These are phyloP conservation scores for Chionoecetes opilio DNA, from an alignment of 1,140 invertebrate species.

Conservation along the genomic window DNA sequence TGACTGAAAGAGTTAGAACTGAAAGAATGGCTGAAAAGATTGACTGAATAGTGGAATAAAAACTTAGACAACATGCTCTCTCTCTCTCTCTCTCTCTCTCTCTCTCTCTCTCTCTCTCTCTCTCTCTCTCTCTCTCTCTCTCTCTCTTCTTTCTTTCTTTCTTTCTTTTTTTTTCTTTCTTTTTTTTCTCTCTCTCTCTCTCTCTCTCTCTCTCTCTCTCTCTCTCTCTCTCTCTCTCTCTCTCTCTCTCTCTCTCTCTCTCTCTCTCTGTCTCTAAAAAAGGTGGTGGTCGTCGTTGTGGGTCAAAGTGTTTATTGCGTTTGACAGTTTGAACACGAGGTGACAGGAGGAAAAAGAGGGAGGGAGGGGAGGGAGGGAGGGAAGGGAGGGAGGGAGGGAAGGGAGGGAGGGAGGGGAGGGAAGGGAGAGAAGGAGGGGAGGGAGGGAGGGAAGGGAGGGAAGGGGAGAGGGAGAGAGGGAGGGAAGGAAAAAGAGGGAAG, in stretches of 20 bases:
- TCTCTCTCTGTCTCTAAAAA: conserved; percentile 11
- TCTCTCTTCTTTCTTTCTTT: no score
- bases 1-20: no score
- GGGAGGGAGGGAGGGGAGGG: no score
- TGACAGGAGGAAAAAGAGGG: background rate
- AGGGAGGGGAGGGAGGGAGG: background rate
- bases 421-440: background rate
- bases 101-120: no score
- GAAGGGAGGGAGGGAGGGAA: background rate
- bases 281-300: background rate
- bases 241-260: conserved; percentile 18
- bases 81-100: no score
- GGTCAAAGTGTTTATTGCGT: background rate
- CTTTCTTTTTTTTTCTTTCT: no score
- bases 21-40: no score
- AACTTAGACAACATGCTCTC: no score
- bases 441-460: background rate
- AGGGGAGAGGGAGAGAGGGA: background rate
- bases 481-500: background rate
- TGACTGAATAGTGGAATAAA: no score
- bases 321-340: conserved; percentile 15
- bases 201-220: background rate
- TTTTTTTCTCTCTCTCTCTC: no score
- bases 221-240: conserved; percentile 24
- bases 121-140: no score